These are phyloP conservation scores for Minunthozetes semirufus DNA, from an alignment of 2,888 invertebrate genomes.

Conservation along the genomic window DNA sequence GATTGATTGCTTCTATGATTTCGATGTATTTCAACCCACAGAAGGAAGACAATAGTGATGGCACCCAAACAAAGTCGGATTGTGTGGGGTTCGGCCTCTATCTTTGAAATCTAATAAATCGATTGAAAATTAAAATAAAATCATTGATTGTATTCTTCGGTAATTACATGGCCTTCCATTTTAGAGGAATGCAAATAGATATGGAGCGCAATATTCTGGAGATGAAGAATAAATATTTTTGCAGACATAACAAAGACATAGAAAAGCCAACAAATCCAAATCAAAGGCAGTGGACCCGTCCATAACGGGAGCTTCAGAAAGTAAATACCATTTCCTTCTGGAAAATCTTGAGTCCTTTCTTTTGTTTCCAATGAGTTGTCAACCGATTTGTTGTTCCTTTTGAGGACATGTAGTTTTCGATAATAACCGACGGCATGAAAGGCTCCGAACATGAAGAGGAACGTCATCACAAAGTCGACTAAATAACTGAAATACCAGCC, in stretches of 20 bases:
- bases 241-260: neutral
- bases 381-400: neutral
- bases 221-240: slow-evolving; percentile 19
- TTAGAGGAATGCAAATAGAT: no score
- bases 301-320: neutral
- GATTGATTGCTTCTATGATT: slow-evolving; percentile 8
- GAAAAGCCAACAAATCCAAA: slow-evolving; percentile 19
- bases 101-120: neutral
- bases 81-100: neutral
- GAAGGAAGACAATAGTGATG: slow-evolving; percentile 16
- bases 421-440: neutral
- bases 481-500: slow-evolving; percentile 8
- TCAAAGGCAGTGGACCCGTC: neutral
- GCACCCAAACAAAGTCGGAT: neutral
- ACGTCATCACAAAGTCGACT: neutral
- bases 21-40: slow-evolving; percentile 18
- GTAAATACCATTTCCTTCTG: neutral
- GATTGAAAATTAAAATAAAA: neutral
- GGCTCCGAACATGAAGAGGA: slow-evolving; percentile 9
- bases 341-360: neutral
- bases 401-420: neutral
- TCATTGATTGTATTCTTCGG: no score
- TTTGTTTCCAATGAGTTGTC: neutral
- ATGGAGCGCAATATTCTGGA: neutral
- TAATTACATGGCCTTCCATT: no score